Evolutionary conservation across 2,113 vertebrate species (phyloP), one percentile per base, ranked within the genome.

Genomic region (Garra rufa): DNA sequence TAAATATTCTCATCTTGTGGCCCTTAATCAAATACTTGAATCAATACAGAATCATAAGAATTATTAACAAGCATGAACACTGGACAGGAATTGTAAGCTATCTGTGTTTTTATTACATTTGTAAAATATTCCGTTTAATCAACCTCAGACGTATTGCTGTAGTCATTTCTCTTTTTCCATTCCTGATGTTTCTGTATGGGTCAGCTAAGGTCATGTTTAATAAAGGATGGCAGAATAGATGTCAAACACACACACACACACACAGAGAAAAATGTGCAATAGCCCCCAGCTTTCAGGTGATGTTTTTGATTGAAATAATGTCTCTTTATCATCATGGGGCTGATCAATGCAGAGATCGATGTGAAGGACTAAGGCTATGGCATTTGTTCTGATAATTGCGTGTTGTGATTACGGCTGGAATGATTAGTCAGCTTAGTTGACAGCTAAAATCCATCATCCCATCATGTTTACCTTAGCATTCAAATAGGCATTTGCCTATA

Each of bases 11-110:
- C 63, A 70, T 50, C 44, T 67, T 34, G 17, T 65, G 41, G 43
- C 59, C 19, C 26, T 50, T 81, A 52, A 81, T 81, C 19, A 70
- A 70, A 52, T 52, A 26, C 65, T 70, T 70, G 19, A 70, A 70
- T 81, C 63, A 41, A 70, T 81, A 52, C 46, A n/a, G 28, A 82
- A 82, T 82, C 65, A 34, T 65, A 71, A 55, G 44, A 81, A 48
- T 46, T 67, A 67, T 81, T 65, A 65, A 46, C 8, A 17, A 8
- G 19, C 44, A 38, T 24, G 30, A 81, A 30, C 26, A 28, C 44
- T 28, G 44, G 73, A 9, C 46, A 28, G 14, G 7, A 69, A 52
- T 38, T 69, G 9, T 17, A 52, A 82, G 65, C 79, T 55, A 9
- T 75, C 24, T 48, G 24, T 30, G 1, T 24, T 38, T 80, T 63